Evolutionary conservation across 2,797 vertebrate genomes (phyloP), one percentile per base, ranked within the genome.

Genomic region (Amblyopsis hoosieri): DNA sequence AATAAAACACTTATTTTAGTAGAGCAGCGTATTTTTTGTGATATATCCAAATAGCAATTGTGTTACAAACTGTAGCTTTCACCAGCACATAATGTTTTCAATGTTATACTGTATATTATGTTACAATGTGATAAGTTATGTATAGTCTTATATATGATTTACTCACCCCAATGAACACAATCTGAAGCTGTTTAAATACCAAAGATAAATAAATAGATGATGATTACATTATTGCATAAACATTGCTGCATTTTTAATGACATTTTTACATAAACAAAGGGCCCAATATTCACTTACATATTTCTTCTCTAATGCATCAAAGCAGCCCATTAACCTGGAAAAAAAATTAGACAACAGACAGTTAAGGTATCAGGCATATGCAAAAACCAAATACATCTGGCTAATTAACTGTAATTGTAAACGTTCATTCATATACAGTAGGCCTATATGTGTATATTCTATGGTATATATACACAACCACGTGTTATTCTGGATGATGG

Each of bases 281-380:
- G 8, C n/a, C n/a, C n/a, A n/a, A n/a, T n/a, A n/a, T n/a, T n/a
- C n/a, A 95, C 97, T 96, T 91, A 98, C 97, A 19, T 97, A 99
- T 90, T 94, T 94, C 84, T 90, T 98, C 85, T 98, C 94, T 72
- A 99, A 83, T 60, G 97, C 97, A 87, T 99, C 96, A 23, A 98
- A 98, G 80, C 95, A 96, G 69, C 97, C 97, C 83, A 96, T 92
- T 91, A 98, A 91, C 97, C 97, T 99, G 68, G 59, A 64, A 56
- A 76, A 66, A 65, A 1, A 17, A 31, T 42, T 37, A 0, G 53
- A 62, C 4, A 53, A 0, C 33, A 37, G 8, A 6, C 8, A 37
- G 23, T 29, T 29, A 29, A 29, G 3, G 23, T 29, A 29, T 29
- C 3, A 29, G 23, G 23, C 23, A 29, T 29, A 4, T 29, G 4